Evolutionary conservation across 2,888 invertebrate genomes (phyloP).

Genomic region (Teinopalpus imperialis): DNA sequence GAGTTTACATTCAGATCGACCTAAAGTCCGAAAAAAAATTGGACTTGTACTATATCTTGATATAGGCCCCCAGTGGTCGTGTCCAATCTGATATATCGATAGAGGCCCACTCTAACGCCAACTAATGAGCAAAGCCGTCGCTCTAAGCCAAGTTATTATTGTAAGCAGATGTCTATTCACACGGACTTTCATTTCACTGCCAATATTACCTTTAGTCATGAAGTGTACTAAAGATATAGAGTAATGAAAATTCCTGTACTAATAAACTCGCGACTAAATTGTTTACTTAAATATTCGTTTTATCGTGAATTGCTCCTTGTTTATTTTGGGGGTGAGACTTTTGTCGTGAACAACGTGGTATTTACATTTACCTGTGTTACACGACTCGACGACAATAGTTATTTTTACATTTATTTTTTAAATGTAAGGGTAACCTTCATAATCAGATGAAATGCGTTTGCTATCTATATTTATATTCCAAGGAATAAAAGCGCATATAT

Average conservation of each 20-base stretch:
- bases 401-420: no score
- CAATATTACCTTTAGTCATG: slow-evolving; percentile 32
- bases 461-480: no score
- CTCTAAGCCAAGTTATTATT: slow-evolving; percentile 57
- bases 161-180: slow-evolving; percentile 57
- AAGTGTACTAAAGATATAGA: slow-evolving; percentile 54
- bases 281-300: slow-evolving; percentile 16
- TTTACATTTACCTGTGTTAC: no score
- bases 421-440: no score
- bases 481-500: no score
- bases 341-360: background rate
- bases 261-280: slow-evolving; percentile 44
- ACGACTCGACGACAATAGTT: no score
- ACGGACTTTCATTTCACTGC: slow-evolving; percentile 59
- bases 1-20: background rate
- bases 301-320: slow-evolving; percentile 14
- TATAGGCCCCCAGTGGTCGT: slow-evolving; percentile 41
- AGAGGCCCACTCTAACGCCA: slow-evolving; percentile 50
- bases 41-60: slow-evolving; percentile 22
- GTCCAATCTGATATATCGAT: slow-evolving; percentile 56
- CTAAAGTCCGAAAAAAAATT: slow-evolving; percentile 3
- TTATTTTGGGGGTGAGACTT: slow-evolving; percentile 4
- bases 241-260: slow-evolving; percentile 65
- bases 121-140: slow-evolving; percentile 72
- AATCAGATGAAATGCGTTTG: no score